Evolutionary conservation across 2,113 vertebrate genomes (phyloP), one percentile per base, ranked within the genome.

Genomic region (Apodemus speciosus): DNA sequence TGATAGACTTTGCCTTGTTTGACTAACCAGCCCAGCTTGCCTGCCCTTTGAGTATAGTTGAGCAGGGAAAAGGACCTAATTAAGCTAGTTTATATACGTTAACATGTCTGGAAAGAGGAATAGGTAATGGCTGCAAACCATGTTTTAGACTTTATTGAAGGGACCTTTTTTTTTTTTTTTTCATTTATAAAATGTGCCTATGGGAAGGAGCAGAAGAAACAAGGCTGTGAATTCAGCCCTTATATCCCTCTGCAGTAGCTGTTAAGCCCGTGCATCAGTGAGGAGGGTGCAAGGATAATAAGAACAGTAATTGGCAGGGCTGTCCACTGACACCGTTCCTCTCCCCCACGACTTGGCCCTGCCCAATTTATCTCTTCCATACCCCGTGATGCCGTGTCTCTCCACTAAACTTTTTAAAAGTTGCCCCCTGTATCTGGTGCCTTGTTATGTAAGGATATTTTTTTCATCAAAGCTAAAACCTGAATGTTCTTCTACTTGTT

Each of bases 391-490:
- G 95, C 96, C 93, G 96, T 80, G 32, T 93, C 96, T 94, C 85
- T 87, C 89, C 96, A 94, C 95, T 96, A 97, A 97, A 97, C 96
- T 97, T 97, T 97, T 97, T 38, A 91, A 97, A 97, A 96, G 97
- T 96, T 97, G 95, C 95, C 97, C 97, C 96, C 95, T 96, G 96
- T 94, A 97, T 95, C 94, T 92, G 85, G 88, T 92, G 88, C 91
- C 96, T 96, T 90, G 96, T 96, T 96, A 96, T 95, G 96, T 94
- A 96, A 96, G 96, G 96, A 94, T 95, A 88, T 96, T 91, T 96
- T 88, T 96, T 92, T 83, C 85, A 95, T 93, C 92, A 95, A 60
- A 96, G 93, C 96, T 95, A 96, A 77, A 87, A 97, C 95, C 91
- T 68, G 30, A 88, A 68, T 46, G 90, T 94, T 91, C 18, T 94